These are phyloP conservation scores for cattle (Bos taurus) DNA, from an alignment of 2,113 vertebrate genomes.

Conservation along the genomic window ARS-UCD2.0 NC_037356.1:40129501-40130000, in stretches of 20 bases:
- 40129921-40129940: background rate
- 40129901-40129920: background rate
- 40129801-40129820: background rate
- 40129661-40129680: background rate
- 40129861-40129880: background rate
- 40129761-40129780: background rate
- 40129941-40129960: background rate
- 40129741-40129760: rapidly evolving
- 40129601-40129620: background rate
- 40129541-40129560: background rate
- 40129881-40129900: background rate
- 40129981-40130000: background rate
- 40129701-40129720: background rate
- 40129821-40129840: rapidly evolving
- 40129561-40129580: background rate
- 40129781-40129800: background rate
- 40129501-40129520: background rate
- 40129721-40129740: background rate
- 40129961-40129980: background rate
- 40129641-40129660: background rate
- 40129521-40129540: background rate
- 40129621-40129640: background rate
- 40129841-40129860: background rate
- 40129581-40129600: background rate
- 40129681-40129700: background rate